Percentiles rank a stretch among this genome's conserved stretches.
Evolutionary conservation across 2,113 vertebrate genomes (phyloP).

Genomic region (Sphyrna mokarran): DNA sequence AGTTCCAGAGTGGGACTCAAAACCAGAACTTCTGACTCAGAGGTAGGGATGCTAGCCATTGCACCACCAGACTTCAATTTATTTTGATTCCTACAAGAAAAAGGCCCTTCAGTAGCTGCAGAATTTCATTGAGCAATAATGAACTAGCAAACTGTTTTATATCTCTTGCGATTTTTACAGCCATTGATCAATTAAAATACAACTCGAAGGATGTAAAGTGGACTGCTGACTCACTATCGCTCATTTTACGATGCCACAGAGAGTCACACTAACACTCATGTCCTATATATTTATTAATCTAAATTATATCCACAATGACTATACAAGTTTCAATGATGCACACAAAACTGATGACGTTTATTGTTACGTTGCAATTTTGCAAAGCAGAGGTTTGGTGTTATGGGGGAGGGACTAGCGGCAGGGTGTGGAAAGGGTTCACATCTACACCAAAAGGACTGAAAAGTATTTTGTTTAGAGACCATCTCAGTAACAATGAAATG

Average conservation of each 20-base stretch:
- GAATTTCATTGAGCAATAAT: not conserved
- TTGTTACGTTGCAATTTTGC: not conserved
- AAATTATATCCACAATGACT: not conserved
- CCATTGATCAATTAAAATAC: not conserved
- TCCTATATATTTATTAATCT: not conserved
- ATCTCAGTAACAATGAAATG: not conserved
- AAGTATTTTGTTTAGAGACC: not conserved
- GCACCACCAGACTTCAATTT: not conserved
- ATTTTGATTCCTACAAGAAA: not conserved
- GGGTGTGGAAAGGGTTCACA: not conserved
- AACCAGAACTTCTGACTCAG: too few relatives aligned
- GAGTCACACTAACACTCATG: not conserved
- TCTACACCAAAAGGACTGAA: not conserved
- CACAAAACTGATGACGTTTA: not conserved
- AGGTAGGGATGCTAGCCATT: too few relatives aligned
- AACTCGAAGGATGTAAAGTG: not conserved
- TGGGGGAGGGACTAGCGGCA: not conserved
- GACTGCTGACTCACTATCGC: too few relatives aligned
- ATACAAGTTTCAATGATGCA: not conserved
- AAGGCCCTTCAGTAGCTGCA: not conserved
- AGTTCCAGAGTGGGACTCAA: too few relatives aligned
- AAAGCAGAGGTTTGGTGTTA: conserved; percentile 10
- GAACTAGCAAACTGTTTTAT: not conserved
- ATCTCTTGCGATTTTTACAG: not conserved
- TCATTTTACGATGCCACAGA: not conserved